Evolutionary conservation across 2,888 invertebrate species (phyloP), one percentile per base, ranked within the genome.

Genomic region (Andrena marginata): DNA sequence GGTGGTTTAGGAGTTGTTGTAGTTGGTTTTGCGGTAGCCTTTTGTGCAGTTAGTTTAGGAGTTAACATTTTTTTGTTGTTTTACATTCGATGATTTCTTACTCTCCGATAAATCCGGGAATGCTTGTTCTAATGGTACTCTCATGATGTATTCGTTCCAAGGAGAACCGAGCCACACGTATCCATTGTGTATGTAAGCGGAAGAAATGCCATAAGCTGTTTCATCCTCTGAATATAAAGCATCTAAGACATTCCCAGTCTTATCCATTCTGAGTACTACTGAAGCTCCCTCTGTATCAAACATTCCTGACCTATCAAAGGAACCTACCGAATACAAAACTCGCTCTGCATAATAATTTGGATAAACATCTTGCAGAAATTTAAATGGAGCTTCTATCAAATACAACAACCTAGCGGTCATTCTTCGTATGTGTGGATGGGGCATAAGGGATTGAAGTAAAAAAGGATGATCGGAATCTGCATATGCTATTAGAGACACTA

Each of bases 241-340:
- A 33, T 97, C 96, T 6, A 97, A 92, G 82, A 98, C 95, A 80
- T 97, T 96, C 26, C 98, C 98, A 87, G 95, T 95, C 95, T 96
- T 96, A 90, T 97, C 96, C 0, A 97, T 89, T 90, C 97, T 96
- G 0, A 95, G 63, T 0, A 91, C 87, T 0, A 93, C 85, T 2
- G 85, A 78, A 2, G 48, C 49, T 20, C 33, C 26, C 1, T 2
- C 6, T 2, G 13, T 0, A 1, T 87, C 1, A 2, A 85, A 10
- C n/a, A 70, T 3, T 6, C 0, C 3, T 2, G 84, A 23, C 31
- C 85, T 78, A 69, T 92, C 85, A 63, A 92, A 91, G 0, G 90
- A 91, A 31, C 93, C 93, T 5, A 93, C 67, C 2, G 68, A 94
- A 92, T 97, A 96, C 7, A 96, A 93, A 2, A 96, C 95, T 80